A percentile compares a stretch with the other conserved stretches of the same genome.
phyloP scores from a whole-genome alignment of 2,797 vertebrate species.

The Anguilla megastoma region DNA sequence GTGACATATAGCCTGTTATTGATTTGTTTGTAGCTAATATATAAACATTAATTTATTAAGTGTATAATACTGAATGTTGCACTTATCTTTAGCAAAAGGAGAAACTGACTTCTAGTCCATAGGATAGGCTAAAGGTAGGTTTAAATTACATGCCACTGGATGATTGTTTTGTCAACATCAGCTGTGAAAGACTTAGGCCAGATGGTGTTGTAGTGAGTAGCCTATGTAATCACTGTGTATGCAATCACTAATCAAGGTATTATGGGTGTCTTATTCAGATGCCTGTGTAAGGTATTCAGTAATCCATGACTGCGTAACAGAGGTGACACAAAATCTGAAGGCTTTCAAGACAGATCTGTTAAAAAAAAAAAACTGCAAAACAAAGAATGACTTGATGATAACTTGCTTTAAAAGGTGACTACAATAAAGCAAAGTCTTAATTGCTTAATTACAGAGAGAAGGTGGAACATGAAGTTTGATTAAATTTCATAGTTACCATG shows the following conservation, averaged over 20 bases:
- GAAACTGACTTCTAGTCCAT: background rate
- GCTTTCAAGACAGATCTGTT: constrained; percentile 34
- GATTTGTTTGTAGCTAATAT: background rate
- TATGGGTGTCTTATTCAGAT: constrained; percentile 49
- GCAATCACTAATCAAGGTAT: constrained; percentile 47
- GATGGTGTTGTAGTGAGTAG: constrained; percentile 12
- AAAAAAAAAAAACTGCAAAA: background rate
- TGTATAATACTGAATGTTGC: background rate
- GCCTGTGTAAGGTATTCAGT: constrained; percentile 36
- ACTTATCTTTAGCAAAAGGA: too few relatives aligned
- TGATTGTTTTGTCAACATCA: constrained; percentile 32
- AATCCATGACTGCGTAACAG: constrained; percentile 58
- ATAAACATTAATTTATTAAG: background rate
- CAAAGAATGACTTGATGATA: background rate
- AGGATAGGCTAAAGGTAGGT: background rate
- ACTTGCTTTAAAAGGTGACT: background rate
- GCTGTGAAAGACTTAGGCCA: constrained; percentile 30
- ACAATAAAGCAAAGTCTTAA: background rate
- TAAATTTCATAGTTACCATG: background rate
- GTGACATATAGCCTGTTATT: background rate
- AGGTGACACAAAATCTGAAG: constrained; percentile 23
- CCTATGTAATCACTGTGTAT: constrained; percentile 2
- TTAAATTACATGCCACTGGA: constrained; percentile 15
- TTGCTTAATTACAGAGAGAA: background rate
- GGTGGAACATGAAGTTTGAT: background rate